Conservation (phyloP, 2,797 vertebrate genomes). For the Cynopterus sphinx region DNA sequence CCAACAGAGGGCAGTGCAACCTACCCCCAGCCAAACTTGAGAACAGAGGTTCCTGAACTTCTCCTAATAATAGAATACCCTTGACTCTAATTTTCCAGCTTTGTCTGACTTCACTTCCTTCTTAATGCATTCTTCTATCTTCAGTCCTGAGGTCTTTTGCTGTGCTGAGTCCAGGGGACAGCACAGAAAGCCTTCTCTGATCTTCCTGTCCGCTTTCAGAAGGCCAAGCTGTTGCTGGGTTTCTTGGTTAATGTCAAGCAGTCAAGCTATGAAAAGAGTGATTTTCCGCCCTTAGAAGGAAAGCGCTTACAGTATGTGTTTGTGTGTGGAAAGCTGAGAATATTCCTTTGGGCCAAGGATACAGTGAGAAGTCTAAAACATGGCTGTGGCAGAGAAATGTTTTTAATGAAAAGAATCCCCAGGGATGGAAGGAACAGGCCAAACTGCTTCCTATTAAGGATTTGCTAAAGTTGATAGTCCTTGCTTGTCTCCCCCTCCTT, state of each 20-base stretch:
- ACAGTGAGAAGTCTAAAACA: not conserved
- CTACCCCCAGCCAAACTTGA: not conserved
- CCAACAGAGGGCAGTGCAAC: conserved; percentile 37
- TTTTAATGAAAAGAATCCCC: not conserved
- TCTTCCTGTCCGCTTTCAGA: not conserved
- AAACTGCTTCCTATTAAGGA: not conserved
- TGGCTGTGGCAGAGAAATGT: not conserved
- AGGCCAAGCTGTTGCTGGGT: not conserved
- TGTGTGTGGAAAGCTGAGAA: not conserved
- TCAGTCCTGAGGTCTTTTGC: not conserved
- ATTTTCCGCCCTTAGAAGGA: conserved; percentile 25
- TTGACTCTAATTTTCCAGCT: conserved; percentile 29
- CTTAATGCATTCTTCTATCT: not conserved
- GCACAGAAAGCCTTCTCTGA: not conserved
- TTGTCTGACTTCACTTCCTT: not conserved
- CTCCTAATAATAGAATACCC: conserved; percentile 34
- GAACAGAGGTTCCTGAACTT: not conserved
- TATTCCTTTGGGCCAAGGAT: not conserved
- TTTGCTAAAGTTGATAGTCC: not conserved
- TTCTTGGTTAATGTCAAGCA: not conserved
- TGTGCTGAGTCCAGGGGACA: not conserved
- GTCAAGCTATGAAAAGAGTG: not conserved
- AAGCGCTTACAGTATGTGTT: not conserved
- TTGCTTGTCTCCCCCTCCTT: not conserved
- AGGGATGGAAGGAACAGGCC: not conserved